Conservation (phyloP, 2,113 vertebrate genomes). For the Mus pahari region DNA sequence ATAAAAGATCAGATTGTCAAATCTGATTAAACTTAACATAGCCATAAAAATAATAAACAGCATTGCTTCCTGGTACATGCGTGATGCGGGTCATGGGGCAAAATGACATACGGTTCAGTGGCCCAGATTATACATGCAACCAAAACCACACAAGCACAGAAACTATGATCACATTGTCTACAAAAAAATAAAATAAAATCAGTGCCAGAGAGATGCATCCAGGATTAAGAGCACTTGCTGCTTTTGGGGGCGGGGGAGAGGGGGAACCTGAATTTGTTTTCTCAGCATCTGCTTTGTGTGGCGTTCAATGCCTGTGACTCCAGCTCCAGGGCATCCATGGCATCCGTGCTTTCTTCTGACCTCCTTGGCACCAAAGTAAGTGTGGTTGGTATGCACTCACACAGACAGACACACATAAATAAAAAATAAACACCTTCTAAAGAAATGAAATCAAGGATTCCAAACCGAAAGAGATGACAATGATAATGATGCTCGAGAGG, state of each 20-base stretch:
- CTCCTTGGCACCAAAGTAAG: neutral
- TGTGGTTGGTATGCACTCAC: neutral
- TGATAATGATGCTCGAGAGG: neutral
- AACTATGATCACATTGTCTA: neutral
- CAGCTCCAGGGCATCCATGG: neutral
- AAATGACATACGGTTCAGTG: neutral
- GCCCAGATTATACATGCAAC: neutral
- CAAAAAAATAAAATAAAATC: neutral
- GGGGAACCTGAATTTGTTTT: neutral
- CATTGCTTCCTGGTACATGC: neutral
- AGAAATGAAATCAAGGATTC: conserved; percentile 25
- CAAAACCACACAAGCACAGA: neutral
- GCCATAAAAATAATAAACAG: conserved; percentile 44
- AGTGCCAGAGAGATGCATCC: neutral
- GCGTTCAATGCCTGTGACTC: neutral
- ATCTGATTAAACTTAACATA: conserved; percentile 67
- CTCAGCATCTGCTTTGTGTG: neutral
- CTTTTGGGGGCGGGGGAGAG: too few relatives aligned
- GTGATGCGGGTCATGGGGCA: neutral
- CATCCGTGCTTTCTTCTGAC: neutral
- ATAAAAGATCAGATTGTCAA: neutral
- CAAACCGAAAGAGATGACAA: neutral
- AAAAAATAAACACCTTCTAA: neutral
- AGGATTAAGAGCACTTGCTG: neutral
- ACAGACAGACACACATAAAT: neutral